Percentiles rank a stretch among this genome's conserved stretches.
These are phyloP conservation scores for Percopsis transmontana DNA, from an alignment of 2,113 vertebrate genomes.

Conservation along the genomic window DNA sequence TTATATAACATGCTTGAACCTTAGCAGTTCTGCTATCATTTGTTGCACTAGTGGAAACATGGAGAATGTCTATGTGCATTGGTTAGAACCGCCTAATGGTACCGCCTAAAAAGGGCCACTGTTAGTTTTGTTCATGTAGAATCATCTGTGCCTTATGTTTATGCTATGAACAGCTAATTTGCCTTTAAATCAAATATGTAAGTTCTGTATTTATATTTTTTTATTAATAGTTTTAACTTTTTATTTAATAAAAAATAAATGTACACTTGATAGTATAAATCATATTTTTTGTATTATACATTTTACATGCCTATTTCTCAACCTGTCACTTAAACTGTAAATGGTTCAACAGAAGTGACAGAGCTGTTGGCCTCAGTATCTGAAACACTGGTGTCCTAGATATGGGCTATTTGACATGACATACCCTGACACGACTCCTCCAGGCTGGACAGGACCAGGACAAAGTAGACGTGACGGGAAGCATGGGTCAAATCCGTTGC, in stretches of 20 bases:
- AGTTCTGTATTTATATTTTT: background rate
- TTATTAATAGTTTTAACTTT: background rate
- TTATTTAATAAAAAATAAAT: conserved; percentile 1
- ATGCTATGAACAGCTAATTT: conserved; percentile 15
- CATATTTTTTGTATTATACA: background rate
- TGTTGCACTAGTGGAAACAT: background rate
- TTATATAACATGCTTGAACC: conserved; percentile 59
- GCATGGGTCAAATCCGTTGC: background rate
- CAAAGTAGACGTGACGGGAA: background rate
- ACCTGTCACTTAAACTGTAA: background rate
- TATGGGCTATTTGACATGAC: background rate
- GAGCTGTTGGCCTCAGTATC: background rate
- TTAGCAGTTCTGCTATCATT: background rate
- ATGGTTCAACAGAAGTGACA: conserved; percentile 23
- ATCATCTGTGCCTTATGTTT: conserved; percentile 8
- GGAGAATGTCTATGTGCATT: background rate
- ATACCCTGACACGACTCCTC: background rate
- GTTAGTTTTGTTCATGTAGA: conserved; percentile 21
- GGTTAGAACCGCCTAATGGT: conserved; percentile 1
- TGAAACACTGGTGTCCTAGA: background rate
- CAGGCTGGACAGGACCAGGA: background rate
- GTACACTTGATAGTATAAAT: too few relatives aligned
- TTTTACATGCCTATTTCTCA: background rate
- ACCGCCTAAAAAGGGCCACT: conserved; percentile 2
- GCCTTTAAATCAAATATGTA: conserved; percentile 16